phyloP scores from a whole-genome alignment of 1,140 invertebrate species.

The Eriocheir sinensis region DNA sequence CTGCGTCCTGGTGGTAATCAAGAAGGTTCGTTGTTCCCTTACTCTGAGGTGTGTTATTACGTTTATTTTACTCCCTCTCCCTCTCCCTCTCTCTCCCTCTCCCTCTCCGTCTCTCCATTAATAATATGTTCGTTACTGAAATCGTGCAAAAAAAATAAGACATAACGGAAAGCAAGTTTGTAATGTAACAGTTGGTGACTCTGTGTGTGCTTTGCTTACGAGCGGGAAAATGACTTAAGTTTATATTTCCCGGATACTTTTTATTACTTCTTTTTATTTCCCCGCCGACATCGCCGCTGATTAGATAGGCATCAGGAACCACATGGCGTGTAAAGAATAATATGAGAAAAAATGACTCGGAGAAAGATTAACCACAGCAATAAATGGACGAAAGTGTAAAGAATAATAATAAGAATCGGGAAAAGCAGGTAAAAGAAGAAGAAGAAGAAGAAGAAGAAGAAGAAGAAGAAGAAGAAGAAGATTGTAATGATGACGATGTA shows the following conservation, averaged over 20 bases:
- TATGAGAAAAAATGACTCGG: neutral
- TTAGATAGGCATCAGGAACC: neutral
- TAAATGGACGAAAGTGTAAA: neutral
- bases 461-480: neutral
- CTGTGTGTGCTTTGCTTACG: too few species aligned
- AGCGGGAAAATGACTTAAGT: too few species aligned
- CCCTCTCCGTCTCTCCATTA: slow-evolving; percentile 29
- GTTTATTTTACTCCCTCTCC: neutral
- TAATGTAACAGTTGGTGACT: too few species aligned
- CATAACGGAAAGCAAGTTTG: too few species aligned
- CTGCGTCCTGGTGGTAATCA: too few species aligned
- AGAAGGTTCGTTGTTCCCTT: neutral
- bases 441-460: neutral
- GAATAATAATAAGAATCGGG: too few species aligned
- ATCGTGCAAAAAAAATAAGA: neutral
- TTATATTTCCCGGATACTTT: neutral
- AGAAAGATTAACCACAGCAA: neutral
- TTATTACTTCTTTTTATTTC: neutral
- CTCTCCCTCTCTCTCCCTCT: slow-evolving; percentile 27
- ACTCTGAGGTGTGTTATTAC: neutral
- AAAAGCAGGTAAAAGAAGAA: neutral
- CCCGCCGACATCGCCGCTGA: neutral
- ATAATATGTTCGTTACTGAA: neutral
- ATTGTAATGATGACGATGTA: neutral
- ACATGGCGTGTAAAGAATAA: neutral